phyloP scores from a whole-genome alignment of 2,888 invertebrate species.

The Cephus rjabovi region DNA sequence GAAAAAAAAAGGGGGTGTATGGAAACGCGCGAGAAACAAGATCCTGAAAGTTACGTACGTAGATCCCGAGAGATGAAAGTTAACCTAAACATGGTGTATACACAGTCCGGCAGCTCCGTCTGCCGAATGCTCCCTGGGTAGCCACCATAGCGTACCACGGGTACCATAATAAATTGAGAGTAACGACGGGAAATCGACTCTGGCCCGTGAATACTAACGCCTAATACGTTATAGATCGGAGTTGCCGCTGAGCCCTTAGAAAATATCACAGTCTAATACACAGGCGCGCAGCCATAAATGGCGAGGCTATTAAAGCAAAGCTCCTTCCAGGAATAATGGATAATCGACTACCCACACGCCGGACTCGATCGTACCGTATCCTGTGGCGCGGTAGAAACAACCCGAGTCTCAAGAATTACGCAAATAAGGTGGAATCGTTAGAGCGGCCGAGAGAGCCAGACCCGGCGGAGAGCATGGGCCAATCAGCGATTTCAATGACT shows the following conservation, averaged over 20 bases:
- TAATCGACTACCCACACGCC: background rate
- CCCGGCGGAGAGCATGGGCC: background rate
- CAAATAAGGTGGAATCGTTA: background rate
- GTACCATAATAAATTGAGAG: background rate
- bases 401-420: background rate
- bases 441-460: background rate
- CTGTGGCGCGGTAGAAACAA: background rate
- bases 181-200: background rate
- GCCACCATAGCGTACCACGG: background rate
- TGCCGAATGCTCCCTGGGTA: background rate
- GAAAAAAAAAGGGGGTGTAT: background rate
- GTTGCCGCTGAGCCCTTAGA: background rate
- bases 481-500: background rate
- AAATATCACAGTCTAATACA: background rate
- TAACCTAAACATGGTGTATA: background rate
- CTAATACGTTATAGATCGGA: background rate
- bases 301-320: background rate
- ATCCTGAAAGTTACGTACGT: background rate
- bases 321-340: background rate
- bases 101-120: background rate
- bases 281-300: background rate
- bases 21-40: background rate
- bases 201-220: background rate
- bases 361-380: background rate
- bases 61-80: background rate